Evolutionary conservation across 2,888 invertebrate species (phyloP).

Genomic region (Oxyscelio sp.): DNA sequence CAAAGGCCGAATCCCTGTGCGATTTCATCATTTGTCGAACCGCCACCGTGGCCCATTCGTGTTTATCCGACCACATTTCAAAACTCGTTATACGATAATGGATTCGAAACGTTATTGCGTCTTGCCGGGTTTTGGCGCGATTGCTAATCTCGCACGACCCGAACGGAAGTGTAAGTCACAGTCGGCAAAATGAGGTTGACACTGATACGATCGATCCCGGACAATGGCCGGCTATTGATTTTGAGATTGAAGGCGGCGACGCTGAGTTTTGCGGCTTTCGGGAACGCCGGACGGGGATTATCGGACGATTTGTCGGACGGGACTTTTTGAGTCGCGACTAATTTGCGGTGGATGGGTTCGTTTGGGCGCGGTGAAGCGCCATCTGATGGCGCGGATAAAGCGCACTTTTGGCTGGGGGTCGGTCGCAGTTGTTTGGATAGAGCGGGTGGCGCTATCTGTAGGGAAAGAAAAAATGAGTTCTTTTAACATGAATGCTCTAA

Average conservation of each 20-base stretch:
- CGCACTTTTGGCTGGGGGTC: too few relatives aligned
- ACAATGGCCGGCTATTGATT: too few relatives aligned
- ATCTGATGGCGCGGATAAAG: slow-evolving; percentile 1
- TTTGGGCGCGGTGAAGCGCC: slow-evolving; percentile 2
- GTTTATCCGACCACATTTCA: slow-evolving; percentile 71
- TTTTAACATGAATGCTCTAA: too few relatives aligned
- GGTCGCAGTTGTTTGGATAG: too few relatives aligned
- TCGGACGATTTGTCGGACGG: slow-evolving; percentile 6
- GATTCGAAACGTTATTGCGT: slow-evolving; percentile 61
- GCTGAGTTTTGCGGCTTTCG: slow-evolving; percentile 26
- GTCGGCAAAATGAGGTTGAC: slow-evolving; percentile 32
- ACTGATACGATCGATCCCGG: slow-evolving; percentile 43
- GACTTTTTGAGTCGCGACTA: slow-evolving; percentile 1
- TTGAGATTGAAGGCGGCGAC: slow-evolving; percentile 14
- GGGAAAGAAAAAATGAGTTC: too few relatives aligned
- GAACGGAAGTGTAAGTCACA: slow-evolving; percentile 54
- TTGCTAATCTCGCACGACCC: slow-evolving; percentile 38
- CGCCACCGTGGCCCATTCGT: slow-evolving; percentile 62
- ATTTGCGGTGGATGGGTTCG: neutral
- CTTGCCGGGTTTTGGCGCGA: slow-evolving; percentile 33
- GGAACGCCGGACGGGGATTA: neutral
- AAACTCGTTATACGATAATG: slow-evolving; percentile 66
- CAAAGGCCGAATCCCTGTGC: slow-evolving; percentile 68
- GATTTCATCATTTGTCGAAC: slow-evolving; percentile 69
- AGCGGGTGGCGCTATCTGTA: too few relatives aligned